Evolutionary conservation across 2,888 invertebrate species (phyloP).

Genomic region (Oithona nana): DNA sequence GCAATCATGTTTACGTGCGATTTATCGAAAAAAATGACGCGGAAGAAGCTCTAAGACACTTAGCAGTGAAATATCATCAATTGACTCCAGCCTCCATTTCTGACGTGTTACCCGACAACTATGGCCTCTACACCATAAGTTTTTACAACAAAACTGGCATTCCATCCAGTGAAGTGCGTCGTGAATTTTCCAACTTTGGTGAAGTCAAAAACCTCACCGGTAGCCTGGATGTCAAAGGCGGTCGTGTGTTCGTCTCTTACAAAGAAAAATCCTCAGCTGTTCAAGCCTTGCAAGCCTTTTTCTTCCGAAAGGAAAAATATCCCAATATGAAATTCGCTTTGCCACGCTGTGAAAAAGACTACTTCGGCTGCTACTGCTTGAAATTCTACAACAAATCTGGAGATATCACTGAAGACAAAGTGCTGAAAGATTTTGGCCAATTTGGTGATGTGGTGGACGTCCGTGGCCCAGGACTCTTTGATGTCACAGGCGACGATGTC

Average conservation of each 20-base stretch:
- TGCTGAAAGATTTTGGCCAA: constrained; percentile 14
- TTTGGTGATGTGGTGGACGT: constrained; percentile 17
- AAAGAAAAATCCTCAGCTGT: constrained; percentile 16
- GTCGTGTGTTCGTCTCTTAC: constrained; percentile 16
- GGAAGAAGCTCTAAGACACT: background rate
- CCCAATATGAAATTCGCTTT: constrained; percentile 18
- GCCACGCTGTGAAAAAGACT: constrained; percentile 17
- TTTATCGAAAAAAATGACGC: constrained; percentile 14
- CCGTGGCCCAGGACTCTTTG: constrained; percentile 17
- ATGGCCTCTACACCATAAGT: constrained; percentile 15
- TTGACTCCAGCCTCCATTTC: constrained; percentile 13
- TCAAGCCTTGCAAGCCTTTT: constrained; percentile 16
- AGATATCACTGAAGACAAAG: constrained; percentile 15
- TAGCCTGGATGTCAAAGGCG: constrained; percentile 16
- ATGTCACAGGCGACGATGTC: constrained; percentile 17
- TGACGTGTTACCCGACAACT: constrained; percentile 17
- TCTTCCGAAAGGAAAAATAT: constrained; percentile 15
- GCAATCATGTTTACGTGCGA: constrained; percentile 17
- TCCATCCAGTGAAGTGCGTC: constrained; percentile 11
- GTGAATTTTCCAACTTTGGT: constrained; percentile 16
- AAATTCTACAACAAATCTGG: constrained; percentile 17
- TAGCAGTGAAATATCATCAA: constrained; percentile 9
- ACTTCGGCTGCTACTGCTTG: constrained; percentile 16
- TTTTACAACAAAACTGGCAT: constrained; percentile 18
- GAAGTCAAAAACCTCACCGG: constrained; percentile 17